Evolutionary conservation across 2,797 vertebrate species (phyloP), one percentile per base, ranked within the genome.

Genomic region (Hippocampus kuda): DNA sequence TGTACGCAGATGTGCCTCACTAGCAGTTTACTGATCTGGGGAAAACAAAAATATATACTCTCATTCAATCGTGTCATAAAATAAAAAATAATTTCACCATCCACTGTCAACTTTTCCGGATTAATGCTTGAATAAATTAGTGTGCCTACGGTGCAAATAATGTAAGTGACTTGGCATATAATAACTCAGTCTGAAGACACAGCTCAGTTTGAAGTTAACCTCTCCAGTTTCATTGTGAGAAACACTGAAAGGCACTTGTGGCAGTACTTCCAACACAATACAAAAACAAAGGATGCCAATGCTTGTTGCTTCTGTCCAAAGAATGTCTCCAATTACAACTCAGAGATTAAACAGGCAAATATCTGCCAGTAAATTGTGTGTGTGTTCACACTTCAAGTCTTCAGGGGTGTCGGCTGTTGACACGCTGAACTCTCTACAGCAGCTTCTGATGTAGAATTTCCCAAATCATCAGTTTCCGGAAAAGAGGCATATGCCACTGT

Each of bases 311-410:
- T 69, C 70, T 68, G 80, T 70, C 59, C 51, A 22, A 67, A 72
- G 93, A 93, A 91, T 89, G 92, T 95, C 95, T 96, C 97, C 91
- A 94, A 94, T 93, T 94, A 95, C 89, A 96, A 96, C 94, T 97
- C 79, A 84, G 86, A 88, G 85, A 88, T 77, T 73, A 79, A 80
- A 68, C 78, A 68, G 56, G 61, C 75, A 56, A 69, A 67, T 63
- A 77, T 46, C 57, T 79, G 76, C 49, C 49, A 22, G 9, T 20
- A 51, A 5, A 15, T 60, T 27, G 57, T n/a, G 41, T n/a, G 41
- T 3, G 8, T 66, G 4, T 66, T 46, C 16, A 30, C 49, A 22
- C 11, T 34, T 12, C 5, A 30, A 22, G 30, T 67, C 27, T 67
- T 42, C 30, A 2, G 8, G 42, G 46, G 24, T 57, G 34, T 67